Evolutionary conservation across 2,888 invertebrate genomes (phyloP).

Genomic region (Amorpha juglandis): DNA sequence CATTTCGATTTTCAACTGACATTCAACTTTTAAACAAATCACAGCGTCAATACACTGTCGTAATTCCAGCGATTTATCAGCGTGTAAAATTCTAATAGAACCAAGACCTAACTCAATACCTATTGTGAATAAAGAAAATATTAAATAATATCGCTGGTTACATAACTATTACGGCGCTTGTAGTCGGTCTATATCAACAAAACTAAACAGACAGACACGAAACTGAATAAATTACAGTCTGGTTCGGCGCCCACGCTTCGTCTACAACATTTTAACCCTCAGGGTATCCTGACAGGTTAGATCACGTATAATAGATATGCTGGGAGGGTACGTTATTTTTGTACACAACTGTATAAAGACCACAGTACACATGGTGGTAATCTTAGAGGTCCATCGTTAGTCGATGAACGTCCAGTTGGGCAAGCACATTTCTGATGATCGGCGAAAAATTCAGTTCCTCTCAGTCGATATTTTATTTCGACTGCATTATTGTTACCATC

Average conservation of each 20-base stretch:
- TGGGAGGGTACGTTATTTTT: background rate
- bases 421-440: too few species aligned
- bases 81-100: background rate
- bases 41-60: background rate
- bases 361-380: too few species aligned
- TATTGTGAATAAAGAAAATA: slow-evolving; percentile 5
- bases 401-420: too few species aligned
- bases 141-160: background rate
- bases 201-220: slow-evolving; percentile 14
- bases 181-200: slow-evolving; percentile 10
- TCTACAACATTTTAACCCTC: slow-evolving; percentile 30
- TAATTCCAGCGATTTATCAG: background rate
- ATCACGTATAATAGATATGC: background rate
- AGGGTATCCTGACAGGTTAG: background rate
- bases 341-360: too few species aligned
- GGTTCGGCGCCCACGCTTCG: slow-evolving; percentile 35
- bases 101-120: background rate
- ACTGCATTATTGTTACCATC: too few species aligned
- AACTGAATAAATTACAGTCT: slow-evolving; percentile 42
- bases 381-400: too few species aligned
- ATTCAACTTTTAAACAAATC: background rate
- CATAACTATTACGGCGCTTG: background rate
- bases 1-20: too few species aligned
- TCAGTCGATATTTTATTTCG: too few species aligned
- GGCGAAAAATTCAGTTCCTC: too few species aligned